Evolutionary conservation across 2,888 invertebrate genomes (phyloP).

Genomic region (Lacanobia wlatinum): DNA sequence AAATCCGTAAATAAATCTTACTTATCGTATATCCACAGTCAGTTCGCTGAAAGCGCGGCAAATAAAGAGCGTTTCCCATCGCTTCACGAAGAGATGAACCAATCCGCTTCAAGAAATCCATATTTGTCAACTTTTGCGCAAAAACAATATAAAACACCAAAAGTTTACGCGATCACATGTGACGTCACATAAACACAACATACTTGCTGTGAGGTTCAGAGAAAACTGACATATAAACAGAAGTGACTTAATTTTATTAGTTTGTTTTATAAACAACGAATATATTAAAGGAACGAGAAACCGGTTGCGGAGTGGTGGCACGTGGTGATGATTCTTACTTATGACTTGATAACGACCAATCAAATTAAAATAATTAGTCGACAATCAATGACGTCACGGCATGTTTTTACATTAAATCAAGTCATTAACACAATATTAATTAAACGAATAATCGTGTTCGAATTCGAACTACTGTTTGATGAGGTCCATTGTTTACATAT

Average conservation of each 20-base stretch:
- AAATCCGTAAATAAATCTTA: constrained; percentile 67
- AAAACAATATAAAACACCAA: constrained; percentile 60
- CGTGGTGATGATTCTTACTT: constrained; percentile 60
- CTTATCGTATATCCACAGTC: constrained; percentile 71
- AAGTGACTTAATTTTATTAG: constrained; percentile 69
- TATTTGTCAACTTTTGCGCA: constrained; percentile 67
- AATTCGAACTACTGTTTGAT: constrained; percentile 10
- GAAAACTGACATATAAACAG: constrained; percentile 74
- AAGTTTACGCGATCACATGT: constrained; percentile 56
- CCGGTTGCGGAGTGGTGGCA: constrained; percentile 59
- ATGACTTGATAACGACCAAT: constrained; percentile 36
- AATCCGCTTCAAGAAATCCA: constrained; percentile 65
- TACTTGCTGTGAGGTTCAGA: constrained; percentile 72
- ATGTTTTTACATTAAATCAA: constrained; percentile 18
- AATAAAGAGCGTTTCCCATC: constrained; percentile 64
- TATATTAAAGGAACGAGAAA: constrained; percentile 72
- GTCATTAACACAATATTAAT: constrained; percentile 25
- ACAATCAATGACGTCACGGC: constrained; percentile 31
- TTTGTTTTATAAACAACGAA: constrained; percentile 68
- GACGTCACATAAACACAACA: constrained; percentile 73
- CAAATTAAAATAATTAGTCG: constrained; percentile 34
- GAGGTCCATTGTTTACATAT: constrained; percentile 29
- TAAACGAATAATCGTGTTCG: constrained; percentile 11
- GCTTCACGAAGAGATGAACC: constrained; percentile 58
- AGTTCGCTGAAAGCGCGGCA: constrained; percentile 61